Evolutionary conservation across 2,888 invertebrate species (phyloP), one percentile per base, ranked within the genome.

Genomic region (Apotomis capreana): DNA sequence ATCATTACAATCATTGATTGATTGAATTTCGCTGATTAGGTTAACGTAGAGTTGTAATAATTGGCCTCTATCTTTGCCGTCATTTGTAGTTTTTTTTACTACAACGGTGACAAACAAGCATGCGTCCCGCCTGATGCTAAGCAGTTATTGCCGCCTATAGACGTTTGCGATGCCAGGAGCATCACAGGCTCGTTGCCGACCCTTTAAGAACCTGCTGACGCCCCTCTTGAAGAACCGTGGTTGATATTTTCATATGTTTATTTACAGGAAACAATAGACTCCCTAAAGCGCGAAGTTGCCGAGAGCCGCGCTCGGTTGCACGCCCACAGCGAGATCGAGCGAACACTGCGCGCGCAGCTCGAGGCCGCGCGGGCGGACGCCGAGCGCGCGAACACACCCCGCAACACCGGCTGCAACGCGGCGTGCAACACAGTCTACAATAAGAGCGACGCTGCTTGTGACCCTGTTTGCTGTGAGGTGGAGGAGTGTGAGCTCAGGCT

Each of bases 271-370:
- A 92, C 92, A 75, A 91, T 94, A 78, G 93, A 91, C 76, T 86
- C 89, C 73, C 81, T 94, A 55, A 93, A 92, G 82, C 89, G 89
- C 75, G 94, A 94, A 82, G 92, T 93, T 15, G 87, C 86, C 13
- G 92, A 92, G 76, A 93, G 92, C 77, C 85, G 92, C 71, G 87
- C 89, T 74, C 88, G 92, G 36, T 76, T 93, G 74, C 91, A 91
- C 80, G 90, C 91, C 72, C 90, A 92, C 81, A 85, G 92, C 79
- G 92, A 93, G 83, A 88, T 90, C 69, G 93, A 93, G 83, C 89
- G 91, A 68, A 91, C 91, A 2, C 78, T 92, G 69, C 90, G 91
- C 74, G 92, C 93, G 60, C 92, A 93, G 77, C 83, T 92, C 2
- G 92, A 91, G 74, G 93, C 92, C 44, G 88, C 90, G 77, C 91